Conservation (phyloP, 2,113 vertebrate species). For the Hemicordylus capensis region DNA sequence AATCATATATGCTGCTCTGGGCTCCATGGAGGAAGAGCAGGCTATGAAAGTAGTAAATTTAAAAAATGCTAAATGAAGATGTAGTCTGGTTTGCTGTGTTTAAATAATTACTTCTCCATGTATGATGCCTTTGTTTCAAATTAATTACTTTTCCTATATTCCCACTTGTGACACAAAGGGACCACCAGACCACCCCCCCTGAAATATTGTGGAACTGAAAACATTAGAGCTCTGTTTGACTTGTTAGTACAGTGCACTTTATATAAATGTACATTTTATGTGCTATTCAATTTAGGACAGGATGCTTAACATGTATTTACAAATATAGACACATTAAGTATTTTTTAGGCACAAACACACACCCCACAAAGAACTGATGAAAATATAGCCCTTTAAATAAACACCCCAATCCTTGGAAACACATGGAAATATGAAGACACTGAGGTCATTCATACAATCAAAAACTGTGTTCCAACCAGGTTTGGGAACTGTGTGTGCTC, state of each 20-base stretch:
- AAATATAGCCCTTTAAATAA: neutral
- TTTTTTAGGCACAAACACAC: neutral
- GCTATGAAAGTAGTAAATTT: too few species aligned
- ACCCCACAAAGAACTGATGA: neutral
- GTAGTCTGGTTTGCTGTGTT: neutral
- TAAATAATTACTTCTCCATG: neutral
- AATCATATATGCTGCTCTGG: too few species aligned
- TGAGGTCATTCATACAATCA: too few species aligned
- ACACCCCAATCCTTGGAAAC: neutral
- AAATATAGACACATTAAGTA: neutral
- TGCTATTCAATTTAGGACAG: neutral
- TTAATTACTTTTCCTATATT: neutral
- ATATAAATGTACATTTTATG: neutral
- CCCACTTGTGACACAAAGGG: neutral
- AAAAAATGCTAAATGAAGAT: rapidly evolving
- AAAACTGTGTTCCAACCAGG: too few species aligned
- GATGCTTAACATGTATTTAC: neutral
- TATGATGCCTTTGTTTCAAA: neutral
- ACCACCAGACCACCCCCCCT: neutral
- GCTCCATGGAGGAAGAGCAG: too few species aligned
- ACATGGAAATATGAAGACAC: neutral
- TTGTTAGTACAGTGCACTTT: neutral
- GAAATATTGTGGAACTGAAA: neutral
- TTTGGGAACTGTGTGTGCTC: too few species aligned
- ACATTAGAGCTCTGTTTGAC: neutral